Conservation (phyloP, 2,797 vertebrate species). For the Microhierax caerulescens region DNA sequence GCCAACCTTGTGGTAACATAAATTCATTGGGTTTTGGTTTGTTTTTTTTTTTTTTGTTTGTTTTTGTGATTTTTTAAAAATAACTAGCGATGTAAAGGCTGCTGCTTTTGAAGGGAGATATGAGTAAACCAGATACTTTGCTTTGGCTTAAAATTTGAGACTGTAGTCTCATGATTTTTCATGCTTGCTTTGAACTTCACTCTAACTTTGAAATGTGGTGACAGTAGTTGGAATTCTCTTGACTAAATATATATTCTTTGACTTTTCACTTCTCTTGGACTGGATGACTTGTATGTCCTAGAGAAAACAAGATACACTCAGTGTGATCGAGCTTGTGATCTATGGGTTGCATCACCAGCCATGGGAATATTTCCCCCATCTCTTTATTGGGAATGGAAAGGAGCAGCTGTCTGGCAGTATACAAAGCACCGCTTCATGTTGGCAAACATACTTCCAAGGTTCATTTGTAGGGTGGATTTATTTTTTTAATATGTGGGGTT, state of each 20-base stretch:
- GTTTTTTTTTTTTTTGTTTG: no score
- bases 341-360: not conserved
- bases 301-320: not conserved
- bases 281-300: not conserved
- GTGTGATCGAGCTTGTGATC: not conserved
- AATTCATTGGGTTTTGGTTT: not conserved
- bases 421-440: not conserved
- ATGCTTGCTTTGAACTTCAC: slow-evolving; percentile 26
- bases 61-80: not conserved
- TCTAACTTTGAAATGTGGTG: slow-evolving; percentile 37
- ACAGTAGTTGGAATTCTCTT: not conserved
- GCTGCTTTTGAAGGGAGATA: not conserved
- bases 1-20: not conserved
- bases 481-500: not conserved
- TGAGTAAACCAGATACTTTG: not conserved
- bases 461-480: not conserved
- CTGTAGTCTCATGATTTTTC: slow-evolving; percentile 27
- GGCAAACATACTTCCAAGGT: not conserved
- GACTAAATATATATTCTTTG: slow-evolving; percentile 7
- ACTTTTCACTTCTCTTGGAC: not conserved
- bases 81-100: not conserved
- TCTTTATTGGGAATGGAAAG: not conserved
- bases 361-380: not conserved
- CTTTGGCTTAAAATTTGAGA: not conserved
- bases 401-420: not conserved